These are phyloP conservation scores for Baryphthengus martii DNA, from an alignment of 2,113 vertebrate species.

Conservation along the genomic window DNA sequence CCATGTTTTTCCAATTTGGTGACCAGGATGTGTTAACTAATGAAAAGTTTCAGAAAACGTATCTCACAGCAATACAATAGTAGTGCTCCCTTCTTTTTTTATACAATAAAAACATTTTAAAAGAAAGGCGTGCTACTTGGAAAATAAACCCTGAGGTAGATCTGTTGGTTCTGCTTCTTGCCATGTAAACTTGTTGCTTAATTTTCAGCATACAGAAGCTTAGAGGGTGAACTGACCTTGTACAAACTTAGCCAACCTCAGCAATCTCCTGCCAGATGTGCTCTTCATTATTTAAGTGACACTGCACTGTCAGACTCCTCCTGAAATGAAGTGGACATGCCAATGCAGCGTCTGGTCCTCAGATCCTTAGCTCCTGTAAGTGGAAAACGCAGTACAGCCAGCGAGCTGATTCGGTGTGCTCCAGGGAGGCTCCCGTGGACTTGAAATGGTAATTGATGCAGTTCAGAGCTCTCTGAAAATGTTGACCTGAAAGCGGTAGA, in stretches of 20 bases:
- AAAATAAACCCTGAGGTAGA: background rate
- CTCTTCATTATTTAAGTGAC: constrained; percentile 67
- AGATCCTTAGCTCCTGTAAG: constrained; percentile 19
- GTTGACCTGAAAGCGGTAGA: background rate
- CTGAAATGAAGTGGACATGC: constrained; percentile 60
- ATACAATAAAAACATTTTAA: background rate
- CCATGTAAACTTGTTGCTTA: background rate
- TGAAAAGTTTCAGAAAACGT: background rate
- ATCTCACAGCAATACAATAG: background rate
- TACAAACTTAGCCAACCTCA: constrained; percentile 50
- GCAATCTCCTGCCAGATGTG: constrained; percentile 63
- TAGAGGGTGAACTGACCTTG: constrained; percentile 62
- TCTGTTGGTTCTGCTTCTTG: background rate
- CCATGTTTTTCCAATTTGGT: too few relatives aligned
- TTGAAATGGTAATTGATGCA: constrained; percentile 63
- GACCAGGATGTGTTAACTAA: background rate
- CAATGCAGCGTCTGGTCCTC: constrained; percentile 44
- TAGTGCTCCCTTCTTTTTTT: background rate
- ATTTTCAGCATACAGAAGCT: constrained; percentile 16
- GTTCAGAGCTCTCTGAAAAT: background rate
- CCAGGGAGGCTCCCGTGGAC: constrained; percentile 40
- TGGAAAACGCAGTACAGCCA: constrained; percentile 37
- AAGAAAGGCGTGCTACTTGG: background rate
- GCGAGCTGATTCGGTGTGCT: constrained; percentile 36
- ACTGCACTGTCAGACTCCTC: constrained; percentile 54